Percentiles rank a stretch among this genome's conserved stretches.
Conservation (phyloP, 2,797 vertebrate genomes). For the Cyprinella venusta region DNA sequence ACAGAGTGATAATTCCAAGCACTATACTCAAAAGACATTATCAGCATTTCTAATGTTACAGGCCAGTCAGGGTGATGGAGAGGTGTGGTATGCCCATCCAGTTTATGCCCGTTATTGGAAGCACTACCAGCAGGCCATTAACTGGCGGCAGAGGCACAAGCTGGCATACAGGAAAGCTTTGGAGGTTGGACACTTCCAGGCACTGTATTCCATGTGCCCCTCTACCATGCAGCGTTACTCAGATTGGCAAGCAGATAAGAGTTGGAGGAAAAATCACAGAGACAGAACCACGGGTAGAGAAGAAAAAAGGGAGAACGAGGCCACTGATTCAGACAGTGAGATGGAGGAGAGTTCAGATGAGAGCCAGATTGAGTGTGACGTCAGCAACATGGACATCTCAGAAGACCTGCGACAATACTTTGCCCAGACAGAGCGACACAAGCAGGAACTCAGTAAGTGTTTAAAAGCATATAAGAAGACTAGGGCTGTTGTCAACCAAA, state of each 20-base stretch:
- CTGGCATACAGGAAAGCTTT: constrained; percentile 84
- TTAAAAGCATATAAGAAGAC: background rate
- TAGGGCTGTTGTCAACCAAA: no score
- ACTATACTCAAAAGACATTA: background rate
- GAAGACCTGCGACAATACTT: constrained; percentile 95
- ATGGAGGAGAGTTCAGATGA: constrained; percentile 74
- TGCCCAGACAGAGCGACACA: constrained; percentile 88
- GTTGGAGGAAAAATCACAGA: background rate
- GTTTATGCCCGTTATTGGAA: constrained; percentile 89
- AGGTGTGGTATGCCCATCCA: constrained; percentile 79
- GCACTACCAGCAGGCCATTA: constrained; percentile 89
- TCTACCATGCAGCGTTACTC: constrained; percentile 60
- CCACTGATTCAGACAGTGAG: constrained; percentile 39
- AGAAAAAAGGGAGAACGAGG: background rate
- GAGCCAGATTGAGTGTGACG: constrained; percentile 85
- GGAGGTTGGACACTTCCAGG: constrained; percentile 70
- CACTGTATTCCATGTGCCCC: constrained; percentile 47
- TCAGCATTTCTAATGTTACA: background rate
- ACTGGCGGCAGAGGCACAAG: constrained; percentile 86
- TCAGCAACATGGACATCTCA: constrained; percentile 96
- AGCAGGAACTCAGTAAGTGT: constrained; percentile 89
- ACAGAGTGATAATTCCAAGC: background rate
- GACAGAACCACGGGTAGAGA: background rate
- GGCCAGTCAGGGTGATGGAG: constrained; percentile 47
- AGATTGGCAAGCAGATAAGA: constrained; percentile 66